Conservation (phyloP, 2,113 vertebrate genomes). For the Marmota monax region DNA sequence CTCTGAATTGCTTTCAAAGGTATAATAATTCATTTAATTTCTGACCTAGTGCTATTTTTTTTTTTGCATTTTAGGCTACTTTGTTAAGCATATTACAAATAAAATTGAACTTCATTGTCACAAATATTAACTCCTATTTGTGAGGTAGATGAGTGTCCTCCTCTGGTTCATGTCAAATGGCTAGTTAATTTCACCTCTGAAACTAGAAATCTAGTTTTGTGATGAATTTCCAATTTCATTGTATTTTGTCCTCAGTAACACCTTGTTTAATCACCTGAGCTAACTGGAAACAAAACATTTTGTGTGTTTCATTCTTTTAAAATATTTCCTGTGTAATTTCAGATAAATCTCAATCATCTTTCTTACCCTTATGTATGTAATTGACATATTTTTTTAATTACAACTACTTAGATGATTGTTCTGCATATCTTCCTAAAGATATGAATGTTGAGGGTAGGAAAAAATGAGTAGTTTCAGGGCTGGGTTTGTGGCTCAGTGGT, state of each 20-base stretch:
- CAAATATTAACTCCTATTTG: background rate
- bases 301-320: conserved; percentile 7
- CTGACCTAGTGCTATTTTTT: background rate
- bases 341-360: conserved; percentile 5
- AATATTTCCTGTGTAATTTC: background rate
- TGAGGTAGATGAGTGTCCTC: background rate
- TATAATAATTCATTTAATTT: background rate
- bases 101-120: background rate
- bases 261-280: conserved; percentile 21
- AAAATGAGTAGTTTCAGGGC: background rate
- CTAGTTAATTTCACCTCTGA: conserved; percentile 3
- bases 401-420: background rate
- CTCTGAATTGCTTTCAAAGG: background rate
- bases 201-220: background rate
- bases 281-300: background rate
- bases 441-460: background rate
- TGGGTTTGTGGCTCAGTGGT: too few relatives aligned
- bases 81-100: background rate
- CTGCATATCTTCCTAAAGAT: background rate
- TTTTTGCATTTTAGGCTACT: conserved; percentile 1
- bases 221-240: background rate
- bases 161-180: background rate
- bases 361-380: background rate
- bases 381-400: conserved; percentile 7
- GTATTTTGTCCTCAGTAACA: conserved; percentile 30